Percentiles rank a stretch among this genome's conserved stretches.
phyloP scores from a whole-genome alignment of 2,797 vertebrate species.

The Rhabdophis nuchalis region DNA sequence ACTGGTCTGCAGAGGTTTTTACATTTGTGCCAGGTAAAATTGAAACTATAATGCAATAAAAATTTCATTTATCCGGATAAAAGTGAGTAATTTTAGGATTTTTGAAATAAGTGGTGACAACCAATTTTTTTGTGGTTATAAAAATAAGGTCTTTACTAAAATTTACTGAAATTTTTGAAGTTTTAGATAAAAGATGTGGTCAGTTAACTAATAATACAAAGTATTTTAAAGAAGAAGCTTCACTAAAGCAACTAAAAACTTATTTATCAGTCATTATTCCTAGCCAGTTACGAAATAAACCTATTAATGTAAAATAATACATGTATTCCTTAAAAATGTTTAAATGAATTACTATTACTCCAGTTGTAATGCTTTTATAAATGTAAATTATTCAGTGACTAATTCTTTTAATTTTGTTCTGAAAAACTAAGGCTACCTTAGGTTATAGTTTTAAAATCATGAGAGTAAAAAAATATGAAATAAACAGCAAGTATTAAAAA shows the following conservation, averaged over 20 bases:
- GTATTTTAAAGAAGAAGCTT: not conserved
- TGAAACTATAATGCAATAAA: not conserved
- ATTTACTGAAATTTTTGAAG: not conserved
- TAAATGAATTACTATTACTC: not conserved
- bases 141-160: not conserved
- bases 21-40: constrained; percentile 92
- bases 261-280: not conserved
- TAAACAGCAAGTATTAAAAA: not conserved
- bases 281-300: not conserved
- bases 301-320: not conserved
- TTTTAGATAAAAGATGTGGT: not conserved
- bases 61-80: not conserved
- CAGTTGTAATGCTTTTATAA: not conserved
- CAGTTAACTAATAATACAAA: not conserved
- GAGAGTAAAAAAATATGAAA: not conserved
- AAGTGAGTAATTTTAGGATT: not conserved
- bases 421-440: not conserved
- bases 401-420: not conserved
- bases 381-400: not conserved
- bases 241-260: not conserved
- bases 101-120: not conserved
- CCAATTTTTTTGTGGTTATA: not conserved
- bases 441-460: not conserved
- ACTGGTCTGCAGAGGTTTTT: constrained; percentile 94
- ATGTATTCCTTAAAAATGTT: not conserved